Conservation (phyloP, 1,140 invertebrate species). For the Drosophila lowei region DNA sequence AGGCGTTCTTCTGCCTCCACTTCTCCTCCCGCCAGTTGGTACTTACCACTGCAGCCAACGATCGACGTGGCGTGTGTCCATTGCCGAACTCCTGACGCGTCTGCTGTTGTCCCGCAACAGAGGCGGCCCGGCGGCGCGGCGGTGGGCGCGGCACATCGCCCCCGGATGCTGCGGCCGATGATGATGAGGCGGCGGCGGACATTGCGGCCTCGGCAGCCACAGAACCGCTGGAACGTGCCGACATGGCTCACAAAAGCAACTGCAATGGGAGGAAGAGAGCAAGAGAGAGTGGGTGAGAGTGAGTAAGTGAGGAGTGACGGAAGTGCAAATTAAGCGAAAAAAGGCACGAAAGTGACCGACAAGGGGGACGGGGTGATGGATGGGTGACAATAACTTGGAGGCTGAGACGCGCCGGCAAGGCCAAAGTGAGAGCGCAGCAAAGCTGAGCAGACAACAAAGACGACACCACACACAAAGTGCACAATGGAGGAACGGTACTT, state of each 20-base stretch:
- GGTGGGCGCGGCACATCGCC: conserved; percentile 73
- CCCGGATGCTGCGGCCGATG: conserved; percentile 40
- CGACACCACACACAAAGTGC: conserved; percentile 40
- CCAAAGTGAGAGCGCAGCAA: conserved; percentile 37
- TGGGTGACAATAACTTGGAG: conserved; percentile 11
- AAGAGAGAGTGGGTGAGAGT: conserved; percentile 9
- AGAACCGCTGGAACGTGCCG: conserved; percentile 62
- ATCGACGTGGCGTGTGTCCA: conserved; percentile 75
- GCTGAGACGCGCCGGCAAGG: conserved; percentile 38
- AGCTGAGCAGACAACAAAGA: conserved; percentile 69
- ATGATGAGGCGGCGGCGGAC: conserved; percentile 29
- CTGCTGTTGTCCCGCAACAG: conserved; percentile 74
- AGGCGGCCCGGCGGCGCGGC: conserved; percentile 72
- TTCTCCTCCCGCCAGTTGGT: background rate
- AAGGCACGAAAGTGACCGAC: conserved; percentile 41
- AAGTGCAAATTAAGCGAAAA: conserved; percentile 68
- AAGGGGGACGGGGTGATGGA: conserved; percentile 30
- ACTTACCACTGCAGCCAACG: conserved; percentile 74
- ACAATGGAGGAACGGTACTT: conserved; percentile 52
- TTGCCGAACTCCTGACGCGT: conserved; percentile 62
- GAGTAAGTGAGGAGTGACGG: conserved; percentile 42
- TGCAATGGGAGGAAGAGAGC: conserved; percentile 27
- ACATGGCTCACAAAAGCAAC: conserved; percentile 48
- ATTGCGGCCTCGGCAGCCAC: conserved; percentile 16
- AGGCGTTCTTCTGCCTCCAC: background rate